These are phyloP conservation scores for Bombus affinis DNA, from an alignment of 1,140 invertebrate genomes.

Conservation along the genomic window DNA sequence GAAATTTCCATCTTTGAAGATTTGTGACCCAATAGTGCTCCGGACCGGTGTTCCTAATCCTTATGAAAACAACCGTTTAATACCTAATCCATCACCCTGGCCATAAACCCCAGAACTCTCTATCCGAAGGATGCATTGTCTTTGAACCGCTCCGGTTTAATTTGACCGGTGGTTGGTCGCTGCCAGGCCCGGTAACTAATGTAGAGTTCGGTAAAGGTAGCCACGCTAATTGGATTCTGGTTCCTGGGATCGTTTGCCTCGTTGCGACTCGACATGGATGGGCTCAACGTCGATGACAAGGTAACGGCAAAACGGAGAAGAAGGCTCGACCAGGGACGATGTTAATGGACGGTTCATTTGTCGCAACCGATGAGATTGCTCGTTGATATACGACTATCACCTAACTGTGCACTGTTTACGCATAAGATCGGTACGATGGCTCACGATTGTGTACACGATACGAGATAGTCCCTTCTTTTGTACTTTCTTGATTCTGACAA, in stretches of 20 bases:
- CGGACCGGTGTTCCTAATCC: constrained; percentile 65
- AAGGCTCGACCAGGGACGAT: neutral
- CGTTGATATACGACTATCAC: neutral
- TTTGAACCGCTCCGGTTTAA: constrained; percentile 67
- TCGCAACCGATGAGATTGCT: constrained; percentile 46
- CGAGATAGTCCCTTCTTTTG: neutral
- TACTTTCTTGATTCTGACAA: too few species aligned
- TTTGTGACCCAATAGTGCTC: neutral
- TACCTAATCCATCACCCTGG: constrained; percentile 73
- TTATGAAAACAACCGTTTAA: constrained; percentile 77
- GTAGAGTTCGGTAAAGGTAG: constrained; percentile 50
- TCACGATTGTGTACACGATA: neutral
- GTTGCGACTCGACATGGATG: neutral
- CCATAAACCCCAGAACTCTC: neutral
- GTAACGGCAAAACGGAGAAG: neutral
- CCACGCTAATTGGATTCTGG: constrained; percentile 70
- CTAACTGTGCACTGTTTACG: neutral
- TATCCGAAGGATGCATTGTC: constrained; percentile 49
- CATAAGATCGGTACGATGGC: neutral
- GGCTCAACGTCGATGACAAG: constrained; percentile 23
- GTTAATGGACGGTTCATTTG: constrained; percentile 60
- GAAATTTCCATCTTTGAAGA: neutral
- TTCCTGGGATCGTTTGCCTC: constrained; percentile 29
- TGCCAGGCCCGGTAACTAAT: constrained; percentile 63
- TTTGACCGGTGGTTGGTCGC: constrained; percentile 50